Percentiles rank a stretch among this genome's conserved stretches.
phyloP scores from a whole-genome alignment of 1,140 invertebrate species.

The Anastrepha ludens region DNA sequence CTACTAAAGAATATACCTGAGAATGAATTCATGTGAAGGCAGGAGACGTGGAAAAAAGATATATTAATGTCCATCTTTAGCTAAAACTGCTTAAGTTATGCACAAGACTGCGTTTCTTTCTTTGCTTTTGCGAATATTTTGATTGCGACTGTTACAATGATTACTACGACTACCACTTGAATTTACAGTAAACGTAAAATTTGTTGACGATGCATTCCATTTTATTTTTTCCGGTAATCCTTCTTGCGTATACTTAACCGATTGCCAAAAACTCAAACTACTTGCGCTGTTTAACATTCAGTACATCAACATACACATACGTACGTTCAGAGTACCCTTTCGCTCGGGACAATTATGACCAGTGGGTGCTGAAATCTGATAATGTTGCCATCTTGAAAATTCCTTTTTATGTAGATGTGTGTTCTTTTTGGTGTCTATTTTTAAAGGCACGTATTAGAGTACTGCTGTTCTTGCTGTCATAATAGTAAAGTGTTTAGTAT shows the following conservation, averaged over 20 bases:
- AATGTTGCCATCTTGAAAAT: not conserved
- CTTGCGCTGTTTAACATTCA: not conserved
- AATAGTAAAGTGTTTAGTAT: not conserved
- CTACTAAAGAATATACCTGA: no score
- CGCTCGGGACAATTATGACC: not conserved
- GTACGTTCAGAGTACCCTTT: no score
- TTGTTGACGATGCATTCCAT: constrained; percentile 35
- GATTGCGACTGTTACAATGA: constrained; percentile 47
- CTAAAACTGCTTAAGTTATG: no score
- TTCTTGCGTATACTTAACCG: constrained; percentile 2
- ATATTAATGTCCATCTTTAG: no score
- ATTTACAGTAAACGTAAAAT: constrained; percentile 43
- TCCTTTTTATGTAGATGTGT: not conserved
- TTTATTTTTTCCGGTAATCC: constrained; percentile 27
- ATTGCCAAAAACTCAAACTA: constrained; percentile 35
- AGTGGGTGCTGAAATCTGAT: not conserved
- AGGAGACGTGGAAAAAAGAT: no score
- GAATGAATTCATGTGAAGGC: no score
- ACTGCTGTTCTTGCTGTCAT: not conserved
- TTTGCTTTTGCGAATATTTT: constrained; percentile 21
- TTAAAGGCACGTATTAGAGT: not conserved
- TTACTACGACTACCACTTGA: constrained; percentile 44
- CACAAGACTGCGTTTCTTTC: no score
- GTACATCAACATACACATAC: not conserved
- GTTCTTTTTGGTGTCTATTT: not conserved